These are phyloP conservation scores for Coranthus polyacanthus DNA, from an alignment of 2,797 vertebrate genomes.

Conservation along the genomic window DNA sequence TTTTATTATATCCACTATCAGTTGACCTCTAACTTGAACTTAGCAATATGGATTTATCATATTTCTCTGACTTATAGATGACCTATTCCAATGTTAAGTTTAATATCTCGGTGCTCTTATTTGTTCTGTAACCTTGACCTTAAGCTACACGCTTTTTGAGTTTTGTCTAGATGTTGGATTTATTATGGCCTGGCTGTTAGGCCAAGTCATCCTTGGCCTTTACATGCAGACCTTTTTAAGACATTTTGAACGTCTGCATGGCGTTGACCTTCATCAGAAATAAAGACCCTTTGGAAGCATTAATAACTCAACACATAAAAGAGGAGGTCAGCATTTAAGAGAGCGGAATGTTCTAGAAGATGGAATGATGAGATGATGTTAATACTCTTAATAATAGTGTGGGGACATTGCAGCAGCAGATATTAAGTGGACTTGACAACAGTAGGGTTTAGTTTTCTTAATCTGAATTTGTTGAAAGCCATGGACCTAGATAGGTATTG, in stretches of 20 bases:
- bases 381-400: background rate
- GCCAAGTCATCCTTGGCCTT: slow-evolving; percentile 56
- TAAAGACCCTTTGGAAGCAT: slow-evolving; percentile 15
- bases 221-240: slow-evolving; percentile 26
- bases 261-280: slow-evolving; percentile 41
- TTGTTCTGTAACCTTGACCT: slow-evolving; percentile 50
- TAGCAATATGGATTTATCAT: background rate
- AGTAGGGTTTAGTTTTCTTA: too few species aligned
- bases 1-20: too few species aligned
- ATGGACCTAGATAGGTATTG: too few species aligned
- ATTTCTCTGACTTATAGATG: slow-evolving; percentile 17
- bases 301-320: slow-evolving; percentile 16
- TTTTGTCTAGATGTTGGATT: slow-evolving; percentile 26
- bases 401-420: too few species aligned
- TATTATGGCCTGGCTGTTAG: slow-evolving; percentile 20
- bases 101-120: slow-evolving; percentile 22
- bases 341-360: background rate
- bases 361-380: background rate
- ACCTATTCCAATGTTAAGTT: slow-evolving; percentile 1
- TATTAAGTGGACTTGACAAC: too few species aligned
- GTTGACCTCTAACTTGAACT: background rate
- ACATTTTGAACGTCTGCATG: slow-evolving; percentile 16
- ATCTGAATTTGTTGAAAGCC: too few species aligned
- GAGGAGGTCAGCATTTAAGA: slow-evolving; percentile 8
- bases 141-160: slow-evolving; percentile 25